A percentile compares a stretch with the other conserved stretches of the same genome.
phyloP scores from a whole-genome alignment of 2,888 invertebrate genomes.

The Leptogaster cylindrica region DNA sequence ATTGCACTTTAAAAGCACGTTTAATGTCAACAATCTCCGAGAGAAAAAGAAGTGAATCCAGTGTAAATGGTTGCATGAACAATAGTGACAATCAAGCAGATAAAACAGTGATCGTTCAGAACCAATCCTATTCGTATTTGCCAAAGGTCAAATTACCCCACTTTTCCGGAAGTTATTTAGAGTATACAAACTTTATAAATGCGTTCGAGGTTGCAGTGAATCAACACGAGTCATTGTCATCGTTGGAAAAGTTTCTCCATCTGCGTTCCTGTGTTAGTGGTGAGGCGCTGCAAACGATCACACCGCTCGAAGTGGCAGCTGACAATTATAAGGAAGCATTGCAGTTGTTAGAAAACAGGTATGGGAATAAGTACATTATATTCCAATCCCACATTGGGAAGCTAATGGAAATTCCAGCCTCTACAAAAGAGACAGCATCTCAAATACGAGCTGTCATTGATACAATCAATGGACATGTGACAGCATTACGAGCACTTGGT shows the following conservation, averaged over 20 bases:
- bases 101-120: not conserved
- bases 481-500: not conserved
- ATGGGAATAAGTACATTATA: not conserved
- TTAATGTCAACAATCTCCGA: not conserved
- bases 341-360: not conserved
- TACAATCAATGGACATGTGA: not conserved
- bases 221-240: not conserved
- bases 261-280: not conserved
- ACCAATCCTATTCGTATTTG: not conserved
- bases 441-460: not conserved
- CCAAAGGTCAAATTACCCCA: slow-evolving; percentile 5
- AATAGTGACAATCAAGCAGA: not conserved
- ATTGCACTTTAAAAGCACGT: not conserved
- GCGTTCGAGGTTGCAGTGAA: not conserved
- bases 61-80: too few relatives aligned
- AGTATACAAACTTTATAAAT: slow-evolving; percentile 1
- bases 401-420: not conserved
- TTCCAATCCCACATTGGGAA: not conserved
- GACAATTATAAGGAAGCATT: not conserved
- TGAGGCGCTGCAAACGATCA: not conserved
- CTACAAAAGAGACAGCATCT: not conserved
- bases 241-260: not conserved
- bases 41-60: not conserved
- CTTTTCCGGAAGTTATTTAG: not conserved
- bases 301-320: not conserved